Evolutionary conservation across 2,888 invertebrate species (phyloP).

Genomic region (Melangyna quadrimaculata): DNA sequence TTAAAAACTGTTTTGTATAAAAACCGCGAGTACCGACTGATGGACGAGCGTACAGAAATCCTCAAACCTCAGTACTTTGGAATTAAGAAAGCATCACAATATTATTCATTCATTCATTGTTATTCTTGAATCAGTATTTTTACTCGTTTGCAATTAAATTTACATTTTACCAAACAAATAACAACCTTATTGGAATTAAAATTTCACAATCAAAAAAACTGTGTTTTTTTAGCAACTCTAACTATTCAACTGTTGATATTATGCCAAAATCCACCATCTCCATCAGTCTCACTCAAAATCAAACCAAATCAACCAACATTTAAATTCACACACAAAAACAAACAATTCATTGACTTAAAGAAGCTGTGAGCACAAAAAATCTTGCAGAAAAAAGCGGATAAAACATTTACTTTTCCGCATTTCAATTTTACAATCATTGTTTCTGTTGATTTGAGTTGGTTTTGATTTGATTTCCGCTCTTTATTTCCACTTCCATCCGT

Average conservation of each 20-base stretch:
- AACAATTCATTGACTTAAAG: constrained; percentile 3
- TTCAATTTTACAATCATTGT: constrained; percentile 39
- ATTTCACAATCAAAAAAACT: neutral
- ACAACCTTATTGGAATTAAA: neutral
- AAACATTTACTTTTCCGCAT: constrained; percentile 22
- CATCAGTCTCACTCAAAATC: neutral
- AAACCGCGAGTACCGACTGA: no score
- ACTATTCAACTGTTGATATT: neutral
- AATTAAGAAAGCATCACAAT: no score
- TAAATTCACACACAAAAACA: constrained; percentile 12
- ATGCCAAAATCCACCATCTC: neutral
- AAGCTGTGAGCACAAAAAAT: neutral
- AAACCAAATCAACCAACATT: constrained; percentile 10
- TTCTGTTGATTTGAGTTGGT: constrained; percentile 13
- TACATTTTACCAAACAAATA: neutral
- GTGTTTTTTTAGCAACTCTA: neutral
- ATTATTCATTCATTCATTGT: no score
- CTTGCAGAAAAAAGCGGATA: neutral
- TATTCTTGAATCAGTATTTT: no score
- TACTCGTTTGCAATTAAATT: no score
- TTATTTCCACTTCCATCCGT: constrained; percentile 3
- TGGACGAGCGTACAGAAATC: no score
- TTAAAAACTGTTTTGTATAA: no score
- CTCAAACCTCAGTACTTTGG: no score
- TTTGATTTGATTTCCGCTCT: constrained; percentile 25